phyloP scores from a whole-genome alignment of 2,888 invertebrate species.

The Candidula unifasciata region DNA sequence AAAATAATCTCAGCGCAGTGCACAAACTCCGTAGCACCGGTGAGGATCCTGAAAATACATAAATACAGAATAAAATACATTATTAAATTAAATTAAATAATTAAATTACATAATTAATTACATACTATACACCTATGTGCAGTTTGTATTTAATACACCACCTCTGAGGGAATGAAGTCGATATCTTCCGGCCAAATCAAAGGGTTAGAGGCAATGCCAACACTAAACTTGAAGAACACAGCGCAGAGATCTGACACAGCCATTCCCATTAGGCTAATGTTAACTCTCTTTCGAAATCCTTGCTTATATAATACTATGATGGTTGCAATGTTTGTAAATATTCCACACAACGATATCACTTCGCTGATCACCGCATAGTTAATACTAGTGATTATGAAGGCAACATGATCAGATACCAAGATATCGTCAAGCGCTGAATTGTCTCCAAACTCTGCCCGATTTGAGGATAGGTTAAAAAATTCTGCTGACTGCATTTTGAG shows the following conservation, averaged over 20 bases:
- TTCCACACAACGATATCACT: constrained; percentile 25
- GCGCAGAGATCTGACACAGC: constrained; percentile 11
- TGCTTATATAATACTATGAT: constrained; percentile 14
- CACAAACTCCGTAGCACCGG: no score
- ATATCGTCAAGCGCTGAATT: neutral
- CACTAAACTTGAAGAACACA: constrained; percentile 12
- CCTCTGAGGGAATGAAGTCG: neutral
- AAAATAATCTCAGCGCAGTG: no score
- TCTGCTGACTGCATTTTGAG: neutral
- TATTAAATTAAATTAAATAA: no score
- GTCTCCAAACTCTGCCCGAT: neutral
- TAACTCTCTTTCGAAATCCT: constrained; percentile 23
- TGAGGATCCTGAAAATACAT: no score
- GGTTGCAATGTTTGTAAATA: constrained; percentile 17
- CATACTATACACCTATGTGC: no score
- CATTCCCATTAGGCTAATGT: constrained; percentile 25
- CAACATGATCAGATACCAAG: neutral
- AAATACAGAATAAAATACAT: no score
- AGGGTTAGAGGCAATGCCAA: constrained; percentile 4
- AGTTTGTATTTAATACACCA: no score
- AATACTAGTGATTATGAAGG: neutral
- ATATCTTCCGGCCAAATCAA: neutral
- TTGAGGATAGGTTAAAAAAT: neutral
- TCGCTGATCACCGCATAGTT: constrained; percentile 11
- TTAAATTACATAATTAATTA: no score